Base-by-base conservation (phyloP, 2,888 invertebrate species). In the Amphipoea lucens region DNA sequence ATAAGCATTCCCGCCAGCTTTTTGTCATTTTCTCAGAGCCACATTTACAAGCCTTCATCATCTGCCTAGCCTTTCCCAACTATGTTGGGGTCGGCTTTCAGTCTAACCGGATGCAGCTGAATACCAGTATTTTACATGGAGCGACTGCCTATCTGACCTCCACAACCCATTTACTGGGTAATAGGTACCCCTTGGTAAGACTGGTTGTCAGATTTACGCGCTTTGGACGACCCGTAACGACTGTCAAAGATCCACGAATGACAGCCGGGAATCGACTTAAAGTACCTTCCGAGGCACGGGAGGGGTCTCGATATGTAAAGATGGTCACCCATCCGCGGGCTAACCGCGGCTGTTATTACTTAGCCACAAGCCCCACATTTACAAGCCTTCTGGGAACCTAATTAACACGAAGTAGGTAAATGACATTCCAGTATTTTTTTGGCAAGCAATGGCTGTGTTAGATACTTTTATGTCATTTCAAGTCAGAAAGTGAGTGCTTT, bases 401-500 rank as follows among this genome's bases (percentile, higher is more conserved):
- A 23, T 51, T 51, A 40, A n/a, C 11, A 36, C 17, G 17, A 57
- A 66, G 17, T 45, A 45, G 4, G 2, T 40, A 51, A 63, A 29
- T 36, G 11, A 3, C 5, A n/a, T 5, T 36, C 0, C 29, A 78
- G 3, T 78, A 23, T 17, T 40, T 40, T 29, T 20, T 48, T 76
- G 20, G 14, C 40, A 60, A 14, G 76, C 40, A 40, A 1, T 51
- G 12, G 2, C 40, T 9, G n/a, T 73, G 23, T 42, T 71, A 11
- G 23, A 72, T 54, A 54, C 4, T 82, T 65, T 42, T 4, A 42
- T 48, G n/a, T 51, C 0, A 42, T 51, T 67, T 76, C 42, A 68
- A 29, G 6, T 40, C 20, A n/a, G 80, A 29, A 48, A 42, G 2
- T n/a, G 7, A 78, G n/a, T 77, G 6, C 57, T 78, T 80, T 78